Evolutionary conservation across 2,797 vertebrate genomes (phyloP).

Genomic region (Pelobates cultripes): DNA sequence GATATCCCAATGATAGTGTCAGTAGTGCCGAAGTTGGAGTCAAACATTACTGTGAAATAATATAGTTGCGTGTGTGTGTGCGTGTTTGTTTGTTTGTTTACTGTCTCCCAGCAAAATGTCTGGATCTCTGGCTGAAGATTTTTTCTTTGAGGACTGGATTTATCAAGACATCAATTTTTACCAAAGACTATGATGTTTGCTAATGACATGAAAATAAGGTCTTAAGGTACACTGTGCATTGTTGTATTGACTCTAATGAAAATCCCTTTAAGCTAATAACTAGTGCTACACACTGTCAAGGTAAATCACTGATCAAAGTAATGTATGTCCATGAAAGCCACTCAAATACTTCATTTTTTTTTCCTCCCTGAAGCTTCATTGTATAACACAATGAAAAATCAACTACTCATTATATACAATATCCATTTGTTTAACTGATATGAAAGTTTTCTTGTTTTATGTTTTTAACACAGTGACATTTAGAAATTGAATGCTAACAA

Average conservation of each 20-base stretch:
- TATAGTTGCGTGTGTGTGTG: too few relatives aligned
- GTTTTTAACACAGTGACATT: neutral
- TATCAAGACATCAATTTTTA: too few relatives aligned
- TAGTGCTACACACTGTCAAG: neutral
- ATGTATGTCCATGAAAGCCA: neutral
- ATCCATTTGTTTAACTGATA: neutral
- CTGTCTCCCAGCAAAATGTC: too few relatives aligned
- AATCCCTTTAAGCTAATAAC: neutral
- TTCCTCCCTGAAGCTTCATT: neutral
- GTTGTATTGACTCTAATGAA: neutral
- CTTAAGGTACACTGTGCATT: neutral
- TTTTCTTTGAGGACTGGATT: too few relatives aligned
- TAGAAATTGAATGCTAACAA: neutral
- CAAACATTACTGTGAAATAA: too few relatives aligned
- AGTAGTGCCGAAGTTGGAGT: too few relatives aligned
- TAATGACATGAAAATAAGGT: neutral
- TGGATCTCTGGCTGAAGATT: too few relatives aligned
- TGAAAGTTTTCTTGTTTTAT: neutral
- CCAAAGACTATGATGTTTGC: neutral
- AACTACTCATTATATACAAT: neutral
- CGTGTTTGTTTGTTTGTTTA: too few relatives aligned
- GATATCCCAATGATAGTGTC: too few relatives aligned
- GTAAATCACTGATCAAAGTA: neutral
- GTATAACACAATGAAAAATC: neutral
- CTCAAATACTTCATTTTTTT: neutral